Evolutionary conservation across 1,140 invertebrate genomes (phyloP), one percentile per base, ranked within the genome.

Genomic region (Dolichoris vasculosae): DNA sequence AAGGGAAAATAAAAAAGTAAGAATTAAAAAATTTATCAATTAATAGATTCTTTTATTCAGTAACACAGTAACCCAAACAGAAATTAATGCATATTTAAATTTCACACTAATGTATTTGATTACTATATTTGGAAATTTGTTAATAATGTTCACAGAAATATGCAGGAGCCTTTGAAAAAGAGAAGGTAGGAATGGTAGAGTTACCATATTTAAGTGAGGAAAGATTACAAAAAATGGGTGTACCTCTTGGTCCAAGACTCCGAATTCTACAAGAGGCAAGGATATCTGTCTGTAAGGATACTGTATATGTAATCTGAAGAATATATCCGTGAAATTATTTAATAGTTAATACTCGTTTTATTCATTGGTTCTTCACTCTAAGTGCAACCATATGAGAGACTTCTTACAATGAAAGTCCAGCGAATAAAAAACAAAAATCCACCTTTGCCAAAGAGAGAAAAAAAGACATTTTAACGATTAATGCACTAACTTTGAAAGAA

Each of bases 151-250:
- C 23, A 77, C 93, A 98, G 97, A 98, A 98, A 96, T 99, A 98
- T 91, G 97, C 97, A 13, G 94, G 93, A 0, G 94, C 96, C 48
- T 97, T 99, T 88, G 97, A 98, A 89, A 96, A 96, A 84, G 97
- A 98, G 92, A 96, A 97, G 88, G 97, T 98, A 40, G 97, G 97
- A 20, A 97, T 98, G 93, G 96, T 98, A 46, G 98, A 99, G 92
- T 94, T 99, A 73, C 97, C 97, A 4, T 98, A 98, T 93, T 94
- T 99, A 87, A 97, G 96, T 8, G 98, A 99, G 91, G 97, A 98
- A 86, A 95, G 97, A 51, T 93, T 99, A 20, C 95, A 98, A 88
- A 97, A 97, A 85, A 95, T 99, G 89, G 97, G 98, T 7, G 96
- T 98, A 32, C 98, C 98, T 1, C 94, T 98, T 88, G 98, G 98